phyloP scores from a whole-genome alignment of 2,113 vertebrate genomes.

The Equus przewalskii region DNA sequence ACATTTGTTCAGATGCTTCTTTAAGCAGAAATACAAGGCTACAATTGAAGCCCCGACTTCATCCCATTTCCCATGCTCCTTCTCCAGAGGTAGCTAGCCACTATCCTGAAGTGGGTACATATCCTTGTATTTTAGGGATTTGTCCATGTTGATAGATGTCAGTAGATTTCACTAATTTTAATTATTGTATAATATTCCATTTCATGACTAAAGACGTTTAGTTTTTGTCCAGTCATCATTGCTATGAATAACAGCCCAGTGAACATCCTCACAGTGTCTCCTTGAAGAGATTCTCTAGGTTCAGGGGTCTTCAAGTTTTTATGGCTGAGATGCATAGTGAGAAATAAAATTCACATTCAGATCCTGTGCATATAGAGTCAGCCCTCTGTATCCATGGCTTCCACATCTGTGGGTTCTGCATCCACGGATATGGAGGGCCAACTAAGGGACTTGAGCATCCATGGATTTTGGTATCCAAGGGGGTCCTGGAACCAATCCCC shows the following conservation, averaged over 20 bases:
- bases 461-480: too few species aligned
- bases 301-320: slow-evolving; percentile 49
- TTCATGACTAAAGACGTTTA: neutral
- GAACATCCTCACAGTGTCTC: neutral
- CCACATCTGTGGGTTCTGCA: too few species aligned
- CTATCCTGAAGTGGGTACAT: neutral
- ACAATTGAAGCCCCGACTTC: neutral
- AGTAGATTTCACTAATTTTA: slow-evolving; percentile 21
- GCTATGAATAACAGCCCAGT: neutral
- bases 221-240: neutral
- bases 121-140: neutral
- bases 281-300: neutral
- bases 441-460: too few species aligned
- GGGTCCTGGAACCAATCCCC: too few species aligned
- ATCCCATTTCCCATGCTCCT: neutral
- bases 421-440: too few species aligned
- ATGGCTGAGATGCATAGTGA: neutral
- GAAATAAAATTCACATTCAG: slow-evolving; percentile 32
- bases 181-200: neutral
- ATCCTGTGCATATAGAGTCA: neutral
- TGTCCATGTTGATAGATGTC: neutral
- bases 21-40: neutral
- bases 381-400: too few species aligned
- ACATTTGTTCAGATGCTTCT: neutral
- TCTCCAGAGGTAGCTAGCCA: neutral